Conservation (phyloP, 2,888 invertebrate genomes). For the Drosophila anceps region DNA sequence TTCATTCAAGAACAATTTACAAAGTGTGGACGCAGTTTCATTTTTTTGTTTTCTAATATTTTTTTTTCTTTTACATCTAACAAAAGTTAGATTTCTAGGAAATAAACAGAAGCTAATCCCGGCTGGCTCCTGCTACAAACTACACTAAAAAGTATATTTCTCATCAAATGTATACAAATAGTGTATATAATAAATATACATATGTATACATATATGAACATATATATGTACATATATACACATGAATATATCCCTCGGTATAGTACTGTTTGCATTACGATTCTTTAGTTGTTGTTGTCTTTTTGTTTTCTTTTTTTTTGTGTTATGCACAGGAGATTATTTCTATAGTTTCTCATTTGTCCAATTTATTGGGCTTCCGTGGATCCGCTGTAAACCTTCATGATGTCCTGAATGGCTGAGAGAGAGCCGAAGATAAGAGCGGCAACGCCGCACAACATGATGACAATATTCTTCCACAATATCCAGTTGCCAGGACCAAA, state of each 20-base stretch:
- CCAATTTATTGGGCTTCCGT: conserved; percentile 46
- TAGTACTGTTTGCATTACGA: conserved; percentile 50
- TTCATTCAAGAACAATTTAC: conserved; percentile 53
- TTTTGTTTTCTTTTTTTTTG: conserved; percentile 18
- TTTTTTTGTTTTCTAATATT: background rate
- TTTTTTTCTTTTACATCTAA: conserved; percentile 65
- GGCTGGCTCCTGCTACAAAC: conserved; percentile 38
- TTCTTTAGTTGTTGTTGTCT: background rate
- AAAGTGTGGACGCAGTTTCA: conserved; percentile 57
- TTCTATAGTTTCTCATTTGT: background rate
- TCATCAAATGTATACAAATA: conserved; percentile 41
- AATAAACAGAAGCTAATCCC: conserved; percentile 33
- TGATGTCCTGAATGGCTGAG: conserved; percentile 88
- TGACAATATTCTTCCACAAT: conserved; percentile 91
- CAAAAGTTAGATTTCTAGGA: conserved; percentile 77
- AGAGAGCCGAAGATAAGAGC: conserved; percentile 94
- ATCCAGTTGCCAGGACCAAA: conserved; percentile 91
- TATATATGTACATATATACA: conserved; percentile 57
- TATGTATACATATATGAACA: conserved; percentile 38
- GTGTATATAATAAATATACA: conserved; percentile 64
- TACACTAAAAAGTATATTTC: conserved; percentile 55
- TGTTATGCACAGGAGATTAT: conserved; percentile 41
- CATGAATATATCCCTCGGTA: conserved; percentile 65
- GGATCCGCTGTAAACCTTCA: conserved; percentile 76
- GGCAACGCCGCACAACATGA: conserved; percentile 91